phyloP scores from a whole-genome alignment of 2,888 invertebrate species.

The Xanthorhoe spadicearia region DNA sequence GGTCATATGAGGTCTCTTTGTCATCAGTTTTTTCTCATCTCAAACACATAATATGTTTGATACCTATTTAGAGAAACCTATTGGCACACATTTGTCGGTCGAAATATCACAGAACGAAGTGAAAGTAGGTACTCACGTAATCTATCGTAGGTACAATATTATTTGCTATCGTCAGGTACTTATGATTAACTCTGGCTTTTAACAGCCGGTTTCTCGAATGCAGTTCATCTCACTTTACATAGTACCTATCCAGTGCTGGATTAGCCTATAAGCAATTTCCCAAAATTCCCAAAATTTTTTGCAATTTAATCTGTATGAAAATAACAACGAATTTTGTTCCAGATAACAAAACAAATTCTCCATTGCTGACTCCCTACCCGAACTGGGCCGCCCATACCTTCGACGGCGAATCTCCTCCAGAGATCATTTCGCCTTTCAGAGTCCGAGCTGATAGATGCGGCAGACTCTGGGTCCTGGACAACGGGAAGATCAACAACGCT shows the following conservation, averaged over 20 bases:
- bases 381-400: conserved; percentile 91
- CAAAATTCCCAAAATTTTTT: too few species aligned
- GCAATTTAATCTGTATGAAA: background rate
- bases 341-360: conserved; percentile 88
- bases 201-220: too few species aligned
- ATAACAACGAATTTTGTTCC: conserved; percentile 53
- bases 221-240: too few species aligned
- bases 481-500: conserved; percentile 87
- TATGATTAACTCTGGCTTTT: too few species aligned
- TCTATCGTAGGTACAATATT: conserved; percentile 19
- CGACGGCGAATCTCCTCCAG: conserved; percentile 80
- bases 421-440: conserved; percentile 90
- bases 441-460: conserved; percentile 90
- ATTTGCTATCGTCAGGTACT: conserved; percentile 1
- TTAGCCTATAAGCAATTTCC: too few species aligned
- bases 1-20: background rate
- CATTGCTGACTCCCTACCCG: conserved; percentile 90
- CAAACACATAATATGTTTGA: conserved; percentile 8
- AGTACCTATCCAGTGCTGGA: too few species aligned
- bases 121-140: conserved; percentile 30
- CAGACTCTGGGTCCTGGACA: conserved; percentile 92
- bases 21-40: background rate
- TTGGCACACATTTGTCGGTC: conserved; percentile 20
- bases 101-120: conserved; percentile 27
- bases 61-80: conserved; percentile 33